Evolutionary conservation across 2,113 vertebrate genomes (phyloP).

Genomic region (Ceratotherium simum): DNA sequence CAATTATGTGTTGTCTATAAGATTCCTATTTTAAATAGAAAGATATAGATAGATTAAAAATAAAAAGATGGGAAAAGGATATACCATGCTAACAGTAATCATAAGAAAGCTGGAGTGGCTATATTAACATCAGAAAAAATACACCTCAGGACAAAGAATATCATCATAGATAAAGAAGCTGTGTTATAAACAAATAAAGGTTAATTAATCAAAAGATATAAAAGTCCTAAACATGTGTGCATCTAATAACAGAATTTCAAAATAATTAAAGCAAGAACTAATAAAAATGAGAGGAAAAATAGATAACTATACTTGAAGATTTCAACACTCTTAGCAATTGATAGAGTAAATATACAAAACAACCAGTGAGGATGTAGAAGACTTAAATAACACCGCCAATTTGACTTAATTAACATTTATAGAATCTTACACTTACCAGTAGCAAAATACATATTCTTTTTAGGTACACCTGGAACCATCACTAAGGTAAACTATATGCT

Average conservation of each 20-base stretch:
- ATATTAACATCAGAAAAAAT: not conserved
- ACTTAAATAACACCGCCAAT: not conserved
- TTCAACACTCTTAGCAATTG: not conserved
- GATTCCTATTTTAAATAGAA: not conserved
- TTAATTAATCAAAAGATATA: not conserved
- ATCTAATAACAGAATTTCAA: not conserved
- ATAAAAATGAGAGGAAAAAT: not conserved
- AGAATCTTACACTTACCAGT: too few relatives aligned
- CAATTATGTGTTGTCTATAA: not conserved
- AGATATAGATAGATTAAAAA: not conserved
- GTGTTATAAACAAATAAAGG: not conserved
- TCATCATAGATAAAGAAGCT: not conserved
- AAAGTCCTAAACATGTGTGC: not conserved
- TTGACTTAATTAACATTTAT: not conserved
- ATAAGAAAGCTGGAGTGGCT: not conserved
- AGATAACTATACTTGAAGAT: not conserved
- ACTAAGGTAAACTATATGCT: not conserved
- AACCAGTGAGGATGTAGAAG: not conserved
- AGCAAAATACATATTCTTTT: not conserved
- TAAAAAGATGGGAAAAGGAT: not conserved
- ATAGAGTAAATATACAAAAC: not conserved
- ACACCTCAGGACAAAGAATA: too few relatives aligned
- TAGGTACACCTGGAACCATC: not conserved
- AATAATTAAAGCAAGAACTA: not conserved
- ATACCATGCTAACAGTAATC: not conserved